These are phyloP conservation scores for Phylloscopus trochilus DNA, from an alignment of 2,113 vertebrate species.

Conservation along the genomic window DNA sequence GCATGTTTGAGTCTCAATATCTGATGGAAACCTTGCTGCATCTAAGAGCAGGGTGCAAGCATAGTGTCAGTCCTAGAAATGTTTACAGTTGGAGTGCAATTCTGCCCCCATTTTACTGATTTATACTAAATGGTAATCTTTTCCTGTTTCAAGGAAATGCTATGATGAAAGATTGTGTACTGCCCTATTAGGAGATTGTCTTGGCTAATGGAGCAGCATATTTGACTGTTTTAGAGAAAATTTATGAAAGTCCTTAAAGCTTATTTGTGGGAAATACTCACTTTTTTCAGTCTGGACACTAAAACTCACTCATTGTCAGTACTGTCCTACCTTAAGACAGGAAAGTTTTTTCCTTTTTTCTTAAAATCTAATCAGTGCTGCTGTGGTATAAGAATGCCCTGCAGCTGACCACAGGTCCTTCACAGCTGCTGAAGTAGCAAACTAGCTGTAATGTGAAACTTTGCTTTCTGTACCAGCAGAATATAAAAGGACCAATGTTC, in stretches of 20 bases:
- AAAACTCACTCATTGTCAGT: slow-evolving; percentile 24
- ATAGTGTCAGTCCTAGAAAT: not conserved
- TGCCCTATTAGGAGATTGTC: not conserved
- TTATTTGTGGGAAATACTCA: slow-evolving; percentile 24
- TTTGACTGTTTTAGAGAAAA: slow-evolving; percentile 32
- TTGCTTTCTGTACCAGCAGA: not conserved
- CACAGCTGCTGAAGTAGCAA: not conserved
- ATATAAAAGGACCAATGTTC: not conserved
- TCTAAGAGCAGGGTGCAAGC: not conserved
- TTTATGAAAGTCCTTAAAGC: slow-evolving; percentile 20
- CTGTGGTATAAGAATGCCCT: not conserved
- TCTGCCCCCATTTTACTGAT: not conserved
- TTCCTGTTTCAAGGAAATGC: not conserved
- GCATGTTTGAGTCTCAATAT: not conserved
- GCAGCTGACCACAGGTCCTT: not conserved
- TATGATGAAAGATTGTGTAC: not conserved
- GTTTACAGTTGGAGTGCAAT: not conserved
- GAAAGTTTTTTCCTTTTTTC: not conserved
- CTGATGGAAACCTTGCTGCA: not conserved
- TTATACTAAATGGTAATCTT: not conserved
- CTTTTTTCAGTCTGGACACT: not conserved
- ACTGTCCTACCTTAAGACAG: not conserved
- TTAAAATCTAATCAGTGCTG: not conserved
- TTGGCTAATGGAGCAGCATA: not conserved
- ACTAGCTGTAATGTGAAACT: not conserved